Conservation (phyloP, 2,797 vertebrate genomes). For the Bradypodion ventrale region DNA sequence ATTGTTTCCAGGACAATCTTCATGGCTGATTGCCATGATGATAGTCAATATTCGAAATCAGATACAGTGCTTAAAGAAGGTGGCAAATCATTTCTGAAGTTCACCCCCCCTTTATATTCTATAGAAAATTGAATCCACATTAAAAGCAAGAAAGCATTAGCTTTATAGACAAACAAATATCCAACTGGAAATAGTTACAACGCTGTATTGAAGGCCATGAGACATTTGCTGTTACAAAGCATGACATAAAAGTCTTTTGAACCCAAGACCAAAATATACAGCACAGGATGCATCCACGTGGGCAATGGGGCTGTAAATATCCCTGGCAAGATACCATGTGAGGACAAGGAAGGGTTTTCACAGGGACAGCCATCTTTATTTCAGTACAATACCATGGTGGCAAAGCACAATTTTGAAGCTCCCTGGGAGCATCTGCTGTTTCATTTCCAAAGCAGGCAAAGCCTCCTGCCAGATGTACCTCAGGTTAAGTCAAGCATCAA, state of each 20-base stretch:
- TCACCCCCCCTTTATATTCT: not conserved
- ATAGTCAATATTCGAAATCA: too few species aligned
- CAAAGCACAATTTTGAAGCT: not conserved
- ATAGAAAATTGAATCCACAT: not conserved
- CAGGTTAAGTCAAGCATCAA: not conserved
- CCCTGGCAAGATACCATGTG: not conserved
- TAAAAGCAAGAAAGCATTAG: not conserved
- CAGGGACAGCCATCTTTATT: not conserved
- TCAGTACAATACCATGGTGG: not conserved
- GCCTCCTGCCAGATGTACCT: not conserved
- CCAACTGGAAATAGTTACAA: not conserved
- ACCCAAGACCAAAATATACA: too few species aligned
- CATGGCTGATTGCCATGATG: too few species aligned
- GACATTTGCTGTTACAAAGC: not conserved
- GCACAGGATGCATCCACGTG: too few species aligned
- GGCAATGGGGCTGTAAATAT: too few species aligned
- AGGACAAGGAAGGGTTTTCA: too few species aligned
- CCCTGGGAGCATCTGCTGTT: not conserved
- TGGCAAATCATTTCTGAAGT: not conserved
- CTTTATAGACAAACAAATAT: not conserved
- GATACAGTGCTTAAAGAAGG: too few species aligned
- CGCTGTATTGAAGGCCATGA: not conserved
- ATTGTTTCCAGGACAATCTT: too few species aligned
- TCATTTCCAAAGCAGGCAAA: not conserved
- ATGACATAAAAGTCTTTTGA: rapidly evolving